Evolutionary conservation across 2,113 vertebrate species (phyloP).

Genomic region (Alaudala cheleensis): DNA sequence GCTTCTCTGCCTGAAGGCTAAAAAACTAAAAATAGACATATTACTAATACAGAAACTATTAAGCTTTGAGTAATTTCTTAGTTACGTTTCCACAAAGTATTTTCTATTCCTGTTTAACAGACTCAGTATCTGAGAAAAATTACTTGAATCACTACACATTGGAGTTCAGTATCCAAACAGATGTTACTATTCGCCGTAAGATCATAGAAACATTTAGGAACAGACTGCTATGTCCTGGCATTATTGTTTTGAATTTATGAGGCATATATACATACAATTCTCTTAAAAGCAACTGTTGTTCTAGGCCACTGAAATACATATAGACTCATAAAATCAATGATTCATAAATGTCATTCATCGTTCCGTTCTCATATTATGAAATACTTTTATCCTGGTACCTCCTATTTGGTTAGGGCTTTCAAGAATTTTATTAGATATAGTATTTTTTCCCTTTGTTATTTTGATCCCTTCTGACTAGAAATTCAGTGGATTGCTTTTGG

Average conservation of each 20-base stretch:
- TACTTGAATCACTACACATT: neutral
- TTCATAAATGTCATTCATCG: neutral
- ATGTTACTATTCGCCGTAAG: neutral
- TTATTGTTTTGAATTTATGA: neutral
- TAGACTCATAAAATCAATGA: neutral
- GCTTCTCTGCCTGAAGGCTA: neutral
- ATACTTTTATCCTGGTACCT: neutral
- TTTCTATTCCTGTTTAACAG: slow-evolving; percentile 15
- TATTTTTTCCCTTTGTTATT: neutral
- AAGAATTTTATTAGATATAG: neutral
- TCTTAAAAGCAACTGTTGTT: neutral
- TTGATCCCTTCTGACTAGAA: neutral
- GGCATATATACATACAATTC: neutral
- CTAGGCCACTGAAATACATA: neutral
- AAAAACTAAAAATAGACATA: slow-evolving; percentile 14
- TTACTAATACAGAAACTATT: slow-evolving; percentile 38
- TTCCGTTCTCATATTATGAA: neutral
- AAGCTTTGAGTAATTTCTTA: neutral
- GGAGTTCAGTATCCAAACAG: neutral
- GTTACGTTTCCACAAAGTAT: neutral
- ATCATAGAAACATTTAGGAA: neutral
- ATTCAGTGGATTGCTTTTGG: neutral
- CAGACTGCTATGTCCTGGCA: neutral
- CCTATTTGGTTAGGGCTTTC: neutral
- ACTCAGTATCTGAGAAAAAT: neutral